A percentile compares a stretch with the other conserved stretches of the same genome.
phyloP scores from a whole-genome alignment of 1,140 invertebrate genomes.

The Nebria ingens region DNA sequence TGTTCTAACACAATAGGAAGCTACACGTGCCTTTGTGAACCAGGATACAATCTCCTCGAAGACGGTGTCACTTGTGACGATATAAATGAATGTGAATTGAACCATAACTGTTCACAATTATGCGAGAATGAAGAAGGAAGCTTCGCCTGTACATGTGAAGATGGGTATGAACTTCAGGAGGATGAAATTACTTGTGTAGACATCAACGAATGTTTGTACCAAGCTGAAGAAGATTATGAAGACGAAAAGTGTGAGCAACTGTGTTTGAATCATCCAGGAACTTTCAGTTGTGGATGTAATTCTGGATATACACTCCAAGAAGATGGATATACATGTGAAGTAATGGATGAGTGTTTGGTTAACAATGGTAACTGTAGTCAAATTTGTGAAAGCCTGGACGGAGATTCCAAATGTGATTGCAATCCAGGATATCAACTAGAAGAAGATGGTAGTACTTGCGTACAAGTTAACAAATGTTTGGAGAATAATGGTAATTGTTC shows the following conservation, averaged over 20 bases:
- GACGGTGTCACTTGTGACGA: constrained; percentile 26
- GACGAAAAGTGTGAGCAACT: constrained; percentile 44
- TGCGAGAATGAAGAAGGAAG: not conserved
- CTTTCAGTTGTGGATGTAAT: constrained; percentile 40
- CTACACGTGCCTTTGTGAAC: constrained; percentile 49
- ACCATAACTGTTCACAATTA: constrained; percentile 42
- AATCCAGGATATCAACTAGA: not conserved
- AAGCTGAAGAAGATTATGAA: too few relatives aligned
- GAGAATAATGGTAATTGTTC: constrained; percentile 49
- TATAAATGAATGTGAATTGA: constrained; percentile 44
- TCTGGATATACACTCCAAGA: constrained; percentile 33
- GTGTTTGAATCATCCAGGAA: constrained; percentile 36
- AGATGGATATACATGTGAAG: constrained; percentile 26
- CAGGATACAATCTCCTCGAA: constrained; percentile 33
- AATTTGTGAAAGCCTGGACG: constrained; percentile 44
- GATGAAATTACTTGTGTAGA: constrained; percentile 39
- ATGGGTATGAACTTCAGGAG: constrained; percentile 36
- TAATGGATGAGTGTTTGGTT: constrained; percentile 43
- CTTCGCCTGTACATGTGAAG: constrained; percentile 33
- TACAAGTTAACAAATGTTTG: constrained; percentile 54
- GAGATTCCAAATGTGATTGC: constrained; percentile 22
- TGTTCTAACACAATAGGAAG: constrained; percentile 40
- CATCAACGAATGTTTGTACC: constrained; percentile 54
- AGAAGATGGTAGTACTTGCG: constrained; percentile 44
- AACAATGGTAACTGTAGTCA: constrained; percentile 43